Percentiles rank a stretch among this genome's conserved stretches.
These are phyloP conservation scores for Saccostrea glomerata DNA, from an alignment of 1,140 invertebrate species.

Conservation along the genomic window DNA sequence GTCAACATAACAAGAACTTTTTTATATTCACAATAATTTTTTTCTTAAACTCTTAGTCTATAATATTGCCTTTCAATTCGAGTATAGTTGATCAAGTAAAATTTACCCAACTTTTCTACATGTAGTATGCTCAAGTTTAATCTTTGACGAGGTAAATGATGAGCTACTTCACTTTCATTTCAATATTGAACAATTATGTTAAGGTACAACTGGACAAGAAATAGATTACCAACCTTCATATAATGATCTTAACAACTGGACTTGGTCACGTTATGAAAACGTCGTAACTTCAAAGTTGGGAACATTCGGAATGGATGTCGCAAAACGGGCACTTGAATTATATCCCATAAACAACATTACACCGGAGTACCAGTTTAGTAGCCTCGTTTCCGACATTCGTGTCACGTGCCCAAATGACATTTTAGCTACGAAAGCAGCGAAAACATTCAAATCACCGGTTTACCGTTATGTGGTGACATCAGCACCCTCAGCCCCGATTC, in stretches of 20 bases:
- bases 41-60: too few relatives aligned
- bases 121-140: too few relatives aligned
- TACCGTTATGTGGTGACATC: conserved; percentile 65
- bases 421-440: conserved; percentile 47
- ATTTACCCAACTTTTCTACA: too few relatives aligned
- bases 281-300: conserved; percentile 57
- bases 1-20: too few relatives aligned
- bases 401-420: conserved; percentile 62
- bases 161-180: too few relatives aligned
- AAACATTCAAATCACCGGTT: conserved; percentile 57
- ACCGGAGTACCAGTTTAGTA: conserved; percentile 63
- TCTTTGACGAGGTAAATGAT: too few relatives aligned
- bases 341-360: conserved; percentile 59
- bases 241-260: conserved; percentile 61
- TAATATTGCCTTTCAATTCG: too few relatives aligned
- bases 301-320: conserved; percentile 55
- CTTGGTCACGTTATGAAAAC: conserved; percentile 61
- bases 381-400: conserved; percentile 60
- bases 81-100: too few relatives aligned
- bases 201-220: conserved; percentile 63
- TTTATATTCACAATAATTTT: too few relatives aligned
- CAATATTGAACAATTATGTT: not conserved
- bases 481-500: conserved; percentile 60
- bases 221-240: conserved; percentile 56
- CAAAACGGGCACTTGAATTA: conserved; percentile 53